Evolutionary conservation across 2,113 vertebrate species (phyloP), one percentile per base, ranked within the genome.

Genomic region (Lucifuga dentata): DNA sequence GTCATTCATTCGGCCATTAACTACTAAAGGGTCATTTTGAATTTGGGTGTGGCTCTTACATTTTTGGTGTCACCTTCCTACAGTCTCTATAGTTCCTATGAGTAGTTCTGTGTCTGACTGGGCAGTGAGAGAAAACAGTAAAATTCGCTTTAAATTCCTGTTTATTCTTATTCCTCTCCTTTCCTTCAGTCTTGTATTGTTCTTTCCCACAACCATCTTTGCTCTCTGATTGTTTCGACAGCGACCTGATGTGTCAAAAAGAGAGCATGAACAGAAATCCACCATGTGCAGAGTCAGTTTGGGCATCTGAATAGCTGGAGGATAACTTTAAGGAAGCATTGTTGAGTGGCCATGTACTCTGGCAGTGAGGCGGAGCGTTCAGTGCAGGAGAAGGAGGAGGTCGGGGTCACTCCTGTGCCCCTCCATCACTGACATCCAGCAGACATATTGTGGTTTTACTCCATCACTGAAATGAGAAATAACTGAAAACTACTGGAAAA

Each of bases 31-130:
- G 62, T 70, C 68, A 84, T 84, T 72, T 86, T 72, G 41, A 81
- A 45, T 63, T 59, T 80, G 90, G 90, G 90, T 88, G 90, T 88
- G 89, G 90, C 85, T 81, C 78, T 53, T 11, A 62, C 38, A 69
- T 78, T 86, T 86, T 62, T 78, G 58, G 20, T 44, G 59, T 82
- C 36, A 80, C 62, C 83, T 87, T 84, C 63, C 66, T 70, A 69
- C 21, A 20, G 56, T 74, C 73, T 62, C 68, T 66, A 39, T 52
- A 66, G 66, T 45, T 68, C 33, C 66, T 76, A 38, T 81, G 51
- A 64, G 46, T 56, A 56, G 43, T 40, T 55, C 32, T 17, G 44
- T 60, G 39, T 75, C 55, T 72, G 20, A 78, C 58, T 62, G 65
- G 57, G 66, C 21, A 59, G 67, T 13, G 26, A 55, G 53, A 59